phyloP scores from a whole-genome alignment of 2,888 invertebrate genomes.

The Galerucella nymphaeae region DNA sequence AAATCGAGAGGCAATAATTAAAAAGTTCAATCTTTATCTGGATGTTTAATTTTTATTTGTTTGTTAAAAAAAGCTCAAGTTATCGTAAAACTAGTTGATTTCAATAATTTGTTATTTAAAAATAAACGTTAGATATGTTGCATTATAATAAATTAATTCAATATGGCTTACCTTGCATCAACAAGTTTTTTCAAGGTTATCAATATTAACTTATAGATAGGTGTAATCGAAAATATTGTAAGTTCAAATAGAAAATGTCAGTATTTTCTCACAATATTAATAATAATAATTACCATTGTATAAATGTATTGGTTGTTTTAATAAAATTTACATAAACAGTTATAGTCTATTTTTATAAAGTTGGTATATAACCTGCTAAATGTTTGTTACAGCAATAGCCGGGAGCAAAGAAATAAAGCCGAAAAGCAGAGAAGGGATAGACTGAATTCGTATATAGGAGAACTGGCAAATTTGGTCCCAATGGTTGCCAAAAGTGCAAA shows the following conservation, averaged over 20 bases:
- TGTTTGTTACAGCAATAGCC: constrained; percentile 71
- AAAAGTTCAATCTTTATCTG: no score
- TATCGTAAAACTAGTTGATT: not conserved
- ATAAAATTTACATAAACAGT: not conserved
- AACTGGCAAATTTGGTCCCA: constrained; percentile 85
- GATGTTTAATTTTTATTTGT: no score
- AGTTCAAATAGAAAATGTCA: constrained; percentile 9
- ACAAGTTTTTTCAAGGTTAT: constrained; percentile 1
- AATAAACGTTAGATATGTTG: not conserved
- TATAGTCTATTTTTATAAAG: not conserved
- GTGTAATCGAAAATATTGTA: not conserved
- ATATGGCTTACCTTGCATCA: not conserved
- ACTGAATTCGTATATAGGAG: constrained; percentile 85
- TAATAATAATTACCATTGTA: not conserved
- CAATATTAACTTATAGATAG: not conserved
- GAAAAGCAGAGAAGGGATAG: constrained; percentile 93
- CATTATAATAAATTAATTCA: not conserved
- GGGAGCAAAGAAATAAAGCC: constrained; percentile 87
- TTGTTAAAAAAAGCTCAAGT: no score
- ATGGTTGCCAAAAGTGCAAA: constrained; percentile 84
- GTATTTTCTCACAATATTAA: constrained; percentile 6
- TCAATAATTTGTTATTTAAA: not conserved
- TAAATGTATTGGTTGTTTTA: not conserved
- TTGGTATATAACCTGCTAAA: no score
- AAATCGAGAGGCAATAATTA: no score